Conservation (phyloP, 1,140 invertebrate species). For the Macrocentrus cingulum region DNA sequence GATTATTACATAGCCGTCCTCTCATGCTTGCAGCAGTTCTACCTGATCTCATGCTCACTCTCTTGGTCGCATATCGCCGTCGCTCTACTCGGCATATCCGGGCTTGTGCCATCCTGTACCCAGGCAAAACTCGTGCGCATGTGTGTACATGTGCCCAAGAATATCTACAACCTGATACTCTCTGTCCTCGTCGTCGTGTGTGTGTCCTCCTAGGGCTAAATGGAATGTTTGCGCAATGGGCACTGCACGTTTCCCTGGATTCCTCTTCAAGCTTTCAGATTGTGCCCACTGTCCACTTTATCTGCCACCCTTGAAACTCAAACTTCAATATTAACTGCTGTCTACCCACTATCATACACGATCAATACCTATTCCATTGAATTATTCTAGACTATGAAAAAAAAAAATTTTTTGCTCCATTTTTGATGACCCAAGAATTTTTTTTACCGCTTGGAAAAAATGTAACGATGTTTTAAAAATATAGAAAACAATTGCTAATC, state of each 20-base stretch:
- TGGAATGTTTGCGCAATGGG: constrained; percentile 7
- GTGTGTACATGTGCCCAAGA: constrained; percentile 5
- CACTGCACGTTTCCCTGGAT: background rate
- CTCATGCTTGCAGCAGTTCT: constrained; percentile 1
- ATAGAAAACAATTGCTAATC: no score
- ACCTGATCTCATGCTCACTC: background rate
- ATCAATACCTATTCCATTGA: no score
- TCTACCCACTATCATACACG: no score
- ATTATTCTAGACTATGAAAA: no score
- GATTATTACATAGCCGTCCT: constrained; percentile 33
- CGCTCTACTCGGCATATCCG: background rate
- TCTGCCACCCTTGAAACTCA: background rate
- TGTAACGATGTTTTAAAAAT: no score
- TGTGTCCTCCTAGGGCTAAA: constrained; percentile 30
- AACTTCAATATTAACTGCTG: background rate
- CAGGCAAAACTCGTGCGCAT: constrained; percentile 7
- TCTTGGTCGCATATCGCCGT: constrained; percentile 11
- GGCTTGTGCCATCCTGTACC: constrained; percentile 2
- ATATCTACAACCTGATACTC: background rate
- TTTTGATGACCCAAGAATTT: no score
- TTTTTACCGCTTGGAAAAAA: no score
- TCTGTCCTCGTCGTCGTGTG: constrained; percentile 32
- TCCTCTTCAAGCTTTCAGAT: constrained; percentile 1
- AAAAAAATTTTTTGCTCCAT: no score
- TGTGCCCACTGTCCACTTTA: background rate